Conservation (phyloP, 2,113 vertebrate genomes). For the Rhinopithecus roxellana region DNA sequence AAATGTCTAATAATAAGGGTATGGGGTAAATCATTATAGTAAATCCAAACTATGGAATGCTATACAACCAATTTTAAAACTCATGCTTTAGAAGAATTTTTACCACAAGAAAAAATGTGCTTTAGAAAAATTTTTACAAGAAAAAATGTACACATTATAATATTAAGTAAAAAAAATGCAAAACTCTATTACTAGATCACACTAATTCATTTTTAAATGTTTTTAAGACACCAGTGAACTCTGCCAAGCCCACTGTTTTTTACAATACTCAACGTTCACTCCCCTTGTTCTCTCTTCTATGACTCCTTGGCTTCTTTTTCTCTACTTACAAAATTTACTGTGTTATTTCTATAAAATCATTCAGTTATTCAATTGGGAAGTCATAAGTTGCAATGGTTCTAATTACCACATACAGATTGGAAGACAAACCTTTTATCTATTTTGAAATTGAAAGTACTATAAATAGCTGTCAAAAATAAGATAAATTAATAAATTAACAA, state of each 20-base stretch:
- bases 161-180: constrained; percentile 5
- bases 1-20: constrained; percentile 23
- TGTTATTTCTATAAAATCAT: neutral
- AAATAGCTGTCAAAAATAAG: constrained; percentile 3
- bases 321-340: neutral
- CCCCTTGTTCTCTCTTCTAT: neutral
- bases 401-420: neutral
- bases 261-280: neutral
- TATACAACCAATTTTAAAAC: neutral
- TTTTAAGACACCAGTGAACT: neutral
- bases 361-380: neutral
- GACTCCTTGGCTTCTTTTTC: neutral
- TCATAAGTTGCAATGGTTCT: neutral
- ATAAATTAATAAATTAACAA: neutral
- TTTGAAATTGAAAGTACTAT: neutral
- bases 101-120: neutral
- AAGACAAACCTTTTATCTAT: neutral
- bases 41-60: constrained; percentile 17
- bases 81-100: neutral
- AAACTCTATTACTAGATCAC: neutral
- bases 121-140: neutral
- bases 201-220: neutral
- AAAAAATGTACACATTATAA: neutral
- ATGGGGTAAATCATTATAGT: neutral
- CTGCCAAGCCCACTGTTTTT: neutral